Base-by-base conservation (phyloP, 2,888 invertebrate genomes). In the Eretmocerus hayati region DNA sequence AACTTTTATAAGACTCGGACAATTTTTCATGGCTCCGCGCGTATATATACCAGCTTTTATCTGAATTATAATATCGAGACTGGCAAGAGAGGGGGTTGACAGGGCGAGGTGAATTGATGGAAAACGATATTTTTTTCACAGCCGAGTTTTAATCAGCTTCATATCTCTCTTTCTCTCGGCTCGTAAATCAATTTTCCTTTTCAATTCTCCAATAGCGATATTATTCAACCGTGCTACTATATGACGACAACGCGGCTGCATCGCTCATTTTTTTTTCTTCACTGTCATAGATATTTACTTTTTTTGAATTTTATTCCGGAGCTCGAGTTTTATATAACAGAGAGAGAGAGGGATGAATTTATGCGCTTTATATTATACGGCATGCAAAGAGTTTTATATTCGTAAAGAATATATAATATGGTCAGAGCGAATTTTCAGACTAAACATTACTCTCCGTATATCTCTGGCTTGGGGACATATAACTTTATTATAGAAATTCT, bases 111-210 rank as follows among this genome's bases (percentile, higher is more conserved):
- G 18, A 18, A 18, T 18, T 33, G 33, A 42, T 44, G 33, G 40
- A 41, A 41, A 41, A 11, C 23, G 19, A 49, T 33, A 36, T 41
- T 36, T 49, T 37, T 32, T 23, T 22, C 26, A n/a, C 26, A 26
- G 26, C 35, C 21, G n/a, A 44, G 49, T 43, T 49, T 37, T 45
- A 49, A 49, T 49, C 48, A 36, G 44, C 18, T 3, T 20, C 22
- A 5, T 44, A 44, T 11, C 6, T 26, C 26, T n/a, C n/a, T n/a
- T n/a, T 39, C 43, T 40, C 19, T 15, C 11, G 20, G 23, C 36
- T 30, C 23, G 37, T 49, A 49, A 49, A 49, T 49, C 49, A 49
- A 36, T 38, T 32, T 31, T 39, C 30, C 38, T 39, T 43, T 39
- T 33, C 38, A 38, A 39, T 48, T 44, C 44, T 43, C 48, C 43